These are phyloP conservation scores for Galeruca laticollis DNA, from an alignment of 2,888 invertebrate genomes.

Conservation along the genomic window DNA sequence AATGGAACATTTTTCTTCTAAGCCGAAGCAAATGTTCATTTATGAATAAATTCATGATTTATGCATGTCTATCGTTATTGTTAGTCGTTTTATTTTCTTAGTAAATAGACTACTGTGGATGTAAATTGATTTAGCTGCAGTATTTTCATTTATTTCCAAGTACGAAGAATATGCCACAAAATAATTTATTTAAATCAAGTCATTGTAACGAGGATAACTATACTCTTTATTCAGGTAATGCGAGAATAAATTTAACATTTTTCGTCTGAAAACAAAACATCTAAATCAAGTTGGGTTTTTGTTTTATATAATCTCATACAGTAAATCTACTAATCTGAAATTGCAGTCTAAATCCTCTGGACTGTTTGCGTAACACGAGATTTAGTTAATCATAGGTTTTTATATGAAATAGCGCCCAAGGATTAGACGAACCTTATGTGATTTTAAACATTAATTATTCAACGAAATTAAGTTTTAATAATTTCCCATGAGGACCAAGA, in stretches of 20 bases:
- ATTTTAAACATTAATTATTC: background rate
- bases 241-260: background rate
- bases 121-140: no score
- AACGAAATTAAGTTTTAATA: no score
- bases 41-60: no score
- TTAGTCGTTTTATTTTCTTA: no score
- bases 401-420: background rate
- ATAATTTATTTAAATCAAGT: no score
- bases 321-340: constrained; percentile 11
- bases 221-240: background rate
- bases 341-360: constrained; percentile 2
- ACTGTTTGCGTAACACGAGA: background rate
- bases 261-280: background rate
- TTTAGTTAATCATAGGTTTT: background rate
- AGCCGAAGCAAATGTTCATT: no score
- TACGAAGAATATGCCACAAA: no score
- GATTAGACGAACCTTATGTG: background rate
- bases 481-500: background rate
- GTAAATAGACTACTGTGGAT: no score
- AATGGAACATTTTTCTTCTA: no score
- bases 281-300: constrained; percentile 16
- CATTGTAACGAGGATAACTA: background rate
- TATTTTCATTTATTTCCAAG: no score
- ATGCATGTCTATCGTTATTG: no score
- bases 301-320: constrained; percentile 1